Base-by-base conservation (phyloP, 2,113 vertebrate species). In the Aythya baeri region DNA sequence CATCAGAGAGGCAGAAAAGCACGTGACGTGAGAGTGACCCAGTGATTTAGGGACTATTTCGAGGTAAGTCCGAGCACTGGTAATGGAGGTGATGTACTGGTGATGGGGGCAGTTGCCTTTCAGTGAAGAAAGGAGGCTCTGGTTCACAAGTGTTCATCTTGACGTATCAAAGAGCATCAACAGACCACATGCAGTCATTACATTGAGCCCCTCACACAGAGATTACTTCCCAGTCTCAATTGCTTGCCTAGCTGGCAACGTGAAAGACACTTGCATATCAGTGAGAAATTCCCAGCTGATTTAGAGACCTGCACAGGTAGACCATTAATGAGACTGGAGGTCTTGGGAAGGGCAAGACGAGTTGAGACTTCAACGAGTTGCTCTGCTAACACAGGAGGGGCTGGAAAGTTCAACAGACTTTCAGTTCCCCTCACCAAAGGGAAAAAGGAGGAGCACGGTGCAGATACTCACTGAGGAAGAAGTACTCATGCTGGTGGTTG, bases 401-500 rank as follows among this genome's bases (percentile, higher is more conserved):
- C 32, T 61, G 66, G 36, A 46, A 91, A 72, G 38, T 23, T 62
- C 6, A 12, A 50, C 18, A 27, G 32, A 38, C 26, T 23, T 55
- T 63, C 11, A 9, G 36, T 34, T 22, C 31, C 32, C 36, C 15
- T 68, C 9, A 23, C 23, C 57, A 65, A 17, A 32, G 29, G 74
- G 34, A 8, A 50, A 43, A 38, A 23, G 5, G 63, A 8, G 26
- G 36, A 23, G 83, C 13, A 18, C 5, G 4, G 6, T 14, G 36
- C 55, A 32, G 78, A 16, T 93, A 98, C 98, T 97, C 97, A 99
- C 99, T 97, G 44, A 99, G 97, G 97, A 99, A 99, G 98, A 99
- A 99, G 97, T 99, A 99, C 89, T 99, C 95, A 2, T 99, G 99
- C 86, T 99, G 99, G 97, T 98, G 98, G 81, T 99, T 98, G 95